A percentile compares a stretch with the other conserved stretches of the same genome.
Evolutionary conservation across 2,888 invertebrate genomes (phyloP).

Genomic region (Callinectes sapidus): DNA sequence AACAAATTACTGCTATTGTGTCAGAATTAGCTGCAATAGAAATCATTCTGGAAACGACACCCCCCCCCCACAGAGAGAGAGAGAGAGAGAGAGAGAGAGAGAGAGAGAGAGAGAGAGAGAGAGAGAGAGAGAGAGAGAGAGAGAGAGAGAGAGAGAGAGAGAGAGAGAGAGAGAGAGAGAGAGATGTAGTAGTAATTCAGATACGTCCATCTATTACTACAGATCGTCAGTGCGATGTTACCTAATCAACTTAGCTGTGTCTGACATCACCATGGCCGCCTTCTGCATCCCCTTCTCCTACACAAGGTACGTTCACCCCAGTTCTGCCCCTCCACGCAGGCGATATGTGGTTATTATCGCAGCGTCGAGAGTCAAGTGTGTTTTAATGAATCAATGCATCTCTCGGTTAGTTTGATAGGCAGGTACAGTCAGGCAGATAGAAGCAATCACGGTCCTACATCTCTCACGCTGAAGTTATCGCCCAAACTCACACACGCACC

Average conservation of each 20-base stretch:
- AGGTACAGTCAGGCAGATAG: neutral
- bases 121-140: too few relatives aligned
- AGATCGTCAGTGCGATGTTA: constrained; percentile 75
- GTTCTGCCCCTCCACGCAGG: neutral
- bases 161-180: too few relatives aligned
- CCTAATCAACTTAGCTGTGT: constrained; percentile 78
- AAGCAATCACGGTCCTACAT: neutral
- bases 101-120: neutral
- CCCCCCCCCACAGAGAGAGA: neutral
- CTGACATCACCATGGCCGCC: constrained; percentile 79
- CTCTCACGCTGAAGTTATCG: neutral
- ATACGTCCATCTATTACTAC: constrained; percentile 39
- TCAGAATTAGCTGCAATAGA: too few relatives aligned
- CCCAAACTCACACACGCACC: neutral
- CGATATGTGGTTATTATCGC: neutral
- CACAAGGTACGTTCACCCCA: constrained; percentile 74
- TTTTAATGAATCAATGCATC: neutral
- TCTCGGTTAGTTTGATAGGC: neutral
- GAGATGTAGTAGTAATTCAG: neutral
- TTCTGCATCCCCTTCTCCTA: constrained; percentile 79
- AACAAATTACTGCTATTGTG: too few relatives aligned
- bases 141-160: neutral
- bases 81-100: too few relatives aligned
- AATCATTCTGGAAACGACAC: neutral
- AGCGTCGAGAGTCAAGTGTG: neutral